Conservation (phyloP, 1,140 invertebrate species). For the Melitaea cinxia region DNA sequence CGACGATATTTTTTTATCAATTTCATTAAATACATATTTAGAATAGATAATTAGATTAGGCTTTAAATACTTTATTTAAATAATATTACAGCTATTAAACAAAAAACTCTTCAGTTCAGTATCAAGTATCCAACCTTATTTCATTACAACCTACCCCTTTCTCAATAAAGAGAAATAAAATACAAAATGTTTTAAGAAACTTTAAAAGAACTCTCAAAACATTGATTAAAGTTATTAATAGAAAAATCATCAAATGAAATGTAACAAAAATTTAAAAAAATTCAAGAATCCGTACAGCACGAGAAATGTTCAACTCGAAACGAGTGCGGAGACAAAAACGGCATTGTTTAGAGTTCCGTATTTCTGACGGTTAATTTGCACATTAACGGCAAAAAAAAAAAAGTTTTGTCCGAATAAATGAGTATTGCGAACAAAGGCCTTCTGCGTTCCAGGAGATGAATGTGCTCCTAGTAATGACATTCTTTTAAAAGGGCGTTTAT, state of each 20-base stretch:
- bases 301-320: constrained; percentile 21
- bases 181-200: not conserved
- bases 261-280: not conserved
- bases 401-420: constrained; percentile 36
- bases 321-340: constrained; percentile 19
- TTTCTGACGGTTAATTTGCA: constrained; percentile 40
- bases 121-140: no score
- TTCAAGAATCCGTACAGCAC: constrained; percentile 1
- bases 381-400: constrained; percentile 33
- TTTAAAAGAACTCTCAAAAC: not conserved
- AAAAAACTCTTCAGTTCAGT: no score
- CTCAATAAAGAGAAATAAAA: not conserved
- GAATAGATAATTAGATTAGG: constrained; percentile 14
- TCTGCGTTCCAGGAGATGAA: constrained; percentile 31
- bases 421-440: constrained; percentile 34
- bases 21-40: constrained; percentile 24
- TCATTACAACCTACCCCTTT: no score
- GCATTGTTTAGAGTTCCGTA: constrained; percentile 27
- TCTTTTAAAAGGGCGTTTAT: constrained; percentile 34
- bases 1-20: constrained; percentile 23
- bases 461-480: constrained; percentile 35
- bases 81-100: no score
- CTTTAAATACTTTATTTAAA: not conserved
- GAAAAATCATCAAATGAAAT: not conserved
- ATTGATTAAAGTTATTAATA: not conserved